Evolutionary conservation across 2,797 vertebrate genomes (phyloP).

Genomic region (Rhynchonycteris naso): DNA sequence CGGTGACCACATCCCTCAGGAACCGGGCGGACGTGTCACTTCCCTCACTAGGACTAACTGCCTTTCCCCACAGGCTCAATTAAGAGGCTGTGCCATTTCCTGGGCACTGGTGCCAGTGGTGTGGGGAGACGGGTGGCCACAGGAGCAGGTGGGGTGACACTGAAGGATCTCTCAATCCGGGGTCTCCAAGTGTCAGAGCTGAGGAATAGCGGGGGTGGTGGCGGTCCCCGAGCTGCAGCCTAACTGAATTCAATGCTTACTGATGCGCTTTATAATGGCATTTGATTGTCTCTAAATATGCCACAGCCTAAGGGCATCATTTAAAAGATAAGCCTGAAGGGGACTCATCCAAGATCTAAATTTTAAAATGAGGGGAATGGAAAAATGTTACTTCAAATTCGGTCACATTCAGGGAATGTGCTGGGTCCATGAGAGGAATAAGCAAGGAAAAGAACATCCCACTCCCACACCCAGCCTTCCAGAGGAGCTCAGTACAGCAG

Average conservation of each 20-base stretch:
- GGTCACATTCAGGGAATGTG: neutral
- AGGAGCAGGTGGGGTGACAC: fast-evolving
- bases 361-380: neutral
- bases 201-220: fast-evolving
- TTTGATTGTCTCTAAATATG: neutral
- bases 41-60: neutral
- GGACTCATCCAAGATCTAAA: neutral
- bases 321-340: neutral
- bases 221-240: neutral
- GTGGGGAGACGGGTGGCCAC: fast-evolving
- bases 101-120: neutral
- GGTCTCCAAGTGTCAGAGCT: neutral
- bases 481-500: neutral
- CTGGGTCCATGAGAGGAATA: neutral
- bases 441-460: neutral
- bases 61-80: neutral
- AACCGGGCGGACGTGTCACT: fast-evolving
- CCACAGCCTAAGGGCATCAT: neutral
- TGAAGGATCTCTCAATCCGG: neutral
- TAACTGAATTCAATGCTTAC: neutral
- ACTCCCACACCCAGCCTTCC: fast-evolving
- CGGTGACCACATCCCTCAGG: fast-evolving
- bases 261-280: neutral
- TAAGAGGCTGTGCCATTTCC: too few relatives aligned
- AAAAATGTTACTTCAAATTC: neutral